Conservation (phyloP, 2,888 invertebrate genomes). For the Catocala sponsa region DNA sequence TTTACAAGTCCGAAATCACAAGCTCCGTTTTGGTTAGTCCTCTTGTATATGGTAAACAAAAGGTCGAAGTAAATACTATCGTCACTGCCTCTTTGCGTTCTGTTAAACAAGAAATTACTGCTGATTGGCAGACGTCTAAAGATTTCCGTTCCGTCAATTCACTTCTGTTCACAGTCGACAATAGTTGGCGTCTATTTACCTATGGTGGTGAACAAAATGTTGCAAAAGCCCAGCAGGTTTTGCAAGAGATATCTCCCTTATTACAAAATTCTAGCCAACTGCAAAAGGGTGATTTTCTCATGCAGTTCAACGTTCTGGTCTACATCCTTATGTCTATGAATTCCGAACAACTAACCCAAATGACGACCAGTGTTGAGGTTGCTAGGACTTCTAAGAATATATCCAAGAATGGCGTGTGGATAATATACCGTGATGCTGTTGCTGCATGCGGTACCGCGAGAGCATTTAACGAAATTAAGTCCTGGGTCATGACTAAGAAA, state of each 20-base stretch:
- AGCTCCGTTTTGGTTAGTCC: slow-evolving; percentile 89
- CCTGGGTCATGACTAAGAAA: slow-evolving; percentile 87
- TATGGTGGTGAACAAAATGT: slow-evolving; percentile 68
- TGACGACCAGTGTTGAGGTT: slow-evolving; percentile 82
- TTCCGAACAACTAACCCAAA: slow-evolving; percentile 87
- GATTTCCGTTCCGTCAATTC: slow-evolving; percentile 78
- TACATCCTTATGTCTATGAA: slow-evolving; percentile 88
- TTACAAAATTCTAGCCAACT: slow-evolving; percentile 87
- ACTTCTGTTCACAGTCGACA: slow-evolving; percentile 83
- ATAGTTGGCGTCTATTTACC: slow-evolving; percentile 40
- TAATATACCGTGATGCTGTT: slow-evolving; percentile 89
- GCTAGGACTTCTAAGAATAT: slow-evolving; percentile 71
- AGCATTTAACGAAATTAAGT: slow-evolving; percentile 88
- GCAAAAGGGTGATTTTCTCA: slow-evolving; percentile 86
- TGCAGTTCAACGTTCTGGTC: slow-evolving; percentile 89
- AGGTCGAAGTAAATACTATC: slow-evolving; percentile 89
- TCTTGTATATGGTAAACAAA: slow-evolving; percentile 85
- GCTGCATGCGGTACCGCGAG: slow-evolving; percentile 91
- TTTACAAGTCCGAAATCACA: slow-evolving; percentile 89
- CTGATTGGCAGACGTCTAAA: slow-evolving; percentile 73
- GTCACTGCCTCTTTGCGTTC: slow-evolving; percentile 85
- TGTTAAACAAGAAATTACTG: slow-evolving; percentile 65
- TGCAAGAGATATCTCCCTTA: slow-evolving; percentile 88
- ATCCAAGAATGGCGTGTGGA: slow-evolving; percentile 85
- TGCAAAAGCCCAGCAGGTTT: slow-evolving; percentile 75